phyloP scores from a whole-genome alignment of 2,888 invertebrate genomes.

The Trichopoda pennipes region DNA sequence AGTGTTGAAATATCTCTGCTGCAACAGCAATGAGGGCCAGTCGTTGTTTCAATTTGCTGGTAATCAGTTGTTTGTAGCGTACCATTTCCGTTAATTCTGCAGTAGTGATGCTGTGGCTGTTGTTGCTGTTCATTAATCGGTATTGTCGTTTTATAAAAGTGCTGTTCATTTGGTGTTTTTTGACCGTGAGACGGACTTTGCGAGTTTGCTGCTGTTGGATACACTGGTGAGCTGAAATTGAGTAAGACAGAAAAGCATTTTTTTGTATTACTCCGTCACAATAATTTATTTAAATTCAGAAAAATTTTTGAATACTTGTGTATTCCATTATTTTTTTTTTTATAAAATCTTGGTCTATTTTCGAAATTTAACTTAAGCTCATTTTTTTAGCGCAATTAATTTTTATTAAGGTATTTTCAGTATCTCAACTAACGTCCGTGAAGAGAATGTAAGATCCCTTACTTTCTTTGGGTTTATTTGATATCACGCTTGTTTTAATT shows the following conservation, averaged over 20 bases:
- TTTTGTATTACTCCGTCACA: too few relatives aligned
- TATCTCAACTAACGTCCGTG: too few relatives aligned
- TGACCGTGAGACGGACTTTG: slow-evolving; percentile 76
- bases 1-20: slow-evolving; percentile 28
- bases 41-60: slow-evolving; percentile 36
- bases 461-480: too few relatives aligned
- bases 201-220: slow-evolving; percentile 77
- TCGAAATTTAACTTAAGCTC: too few relatives aligned
- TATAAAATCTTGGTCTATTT: too few relatives aligned
- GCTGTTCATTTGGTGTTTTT: slow-evolving; percentile 74
- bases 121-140: slow-evolving; percentile 69
- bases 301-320: too few relatives aligned
- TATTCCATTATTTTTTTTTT: too few relatives aligned
- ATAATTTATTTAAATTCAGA: too few relatives aligned
- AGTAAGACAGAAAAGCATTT: background rate
- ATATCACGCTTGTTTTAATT: too few relatives aligned
- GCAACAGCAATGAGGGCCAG: slow-evolving; percentile 12
- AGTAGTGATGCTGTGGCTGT: slow-evolving; percentile 70
- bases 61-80: slow-evolving; percentile 61
- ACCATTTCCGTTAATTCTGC: slow-evolving; percentile 65
- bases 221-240: slow-evolving; percentile 75
- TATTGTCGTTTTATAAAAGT: slow-evolving; percentile 69
- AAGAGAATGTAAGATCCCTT: too few relatives aligned
- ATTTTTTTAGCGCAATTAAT: too few relatives aligned
- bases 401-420: too few relatives aligned